These are phyloP conservation scores for Oscheius sp. DNA, from an alignment of 2,888 invertebrate genomes.

Conservation along the genomic window DNA sequence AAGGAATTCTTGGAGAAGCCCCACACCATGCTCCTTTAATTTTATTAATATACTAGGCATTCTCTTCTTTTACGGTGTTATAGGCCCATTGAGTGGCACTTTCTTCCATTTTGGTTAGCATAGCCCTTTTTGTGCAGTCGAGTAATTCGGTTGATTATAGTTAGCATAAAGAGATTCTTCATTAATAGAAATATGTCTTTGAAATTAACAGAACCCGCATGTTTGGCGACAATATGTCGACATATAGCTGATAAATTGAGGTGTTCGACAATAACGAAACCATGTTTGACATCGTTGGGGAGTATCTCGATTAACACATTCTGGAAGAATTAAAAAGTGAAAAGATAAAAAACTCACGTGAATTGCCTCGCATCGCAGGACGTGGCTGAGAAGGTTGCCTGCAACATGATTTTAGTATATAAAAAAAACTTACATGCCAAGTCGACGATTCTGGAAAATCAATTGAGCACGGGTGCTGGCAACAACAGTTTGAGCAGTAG, in stretches of 20 bases:
- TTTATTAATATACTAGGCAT: slow-evolving; percentile 72
- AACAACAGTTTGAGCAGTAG: background rate
- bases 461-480: background rate
- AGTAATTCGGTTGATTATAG: slow-evolving; percentile 19
- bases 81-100: slow-evolving; percentile 18
- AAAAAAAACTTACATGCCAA: background rate
- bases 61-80: slow-evolving; percentile 22
- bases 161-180: slow-evolving; percentile 27
- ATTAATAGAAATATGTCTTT: background rate
- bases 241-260: slow-evolving; percentile 41
- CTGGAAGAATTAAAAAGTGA: slow-evolving; percentile 17
- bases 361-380: background rate
- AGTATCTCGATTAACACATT: slow-evolving; percentile 50
- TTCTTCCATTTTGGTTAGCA: background rate
- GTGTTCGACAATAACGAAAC: slow-evolving; percentile 53
- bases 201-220: slow-evolving; percentile 42
- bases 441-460: slow-evolving; percentile 13
- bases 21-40: slow-evolving; percentile 87
- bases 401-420: background rate
- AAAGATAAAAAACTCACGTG: background rate
- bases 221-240: slow-evolving; percentile 41
- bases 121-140: slow-evolving; percentile 9
- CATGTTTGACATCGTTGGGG: slow-evolving; percentile 52
- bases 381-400: slow-evolving; percentile 1
- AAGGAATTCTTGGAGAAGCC: slow-evolving; percentile 89